Percentiles rank a stretch among this genome's conserved stretches.
Conservation (phyloP, 2,888 invertebrate genomes). For the Cheilosia urbana region DNA sequence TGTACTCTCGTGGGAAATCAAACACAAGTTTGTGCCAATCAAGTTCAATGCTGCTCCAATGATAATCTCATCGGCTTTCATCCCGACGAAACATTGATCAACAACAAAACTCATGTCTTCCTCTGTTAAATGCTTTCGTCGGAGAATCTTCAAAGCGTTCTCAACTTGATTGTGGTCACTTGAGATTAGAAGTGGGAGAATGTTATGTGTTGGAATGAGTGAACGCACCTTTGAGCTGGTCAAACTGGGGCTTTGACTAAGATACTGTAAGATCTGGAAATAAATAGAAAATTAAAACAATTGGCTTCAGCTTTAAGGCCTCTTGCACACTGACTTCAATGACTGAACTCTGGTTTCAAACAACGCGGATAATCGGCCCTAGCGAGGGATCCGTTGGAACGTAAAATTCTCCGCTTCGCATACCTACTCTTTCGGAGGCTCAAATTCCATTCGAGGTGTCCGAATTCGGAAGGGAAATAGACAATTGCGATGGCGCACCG, state of each 20-base stretch:
- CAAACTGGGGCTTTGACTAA: slow-evolving; percentile 28
- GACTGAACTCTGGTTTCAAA: neutral
- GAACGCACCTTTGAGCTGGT: slow-evolving; percentile 16
- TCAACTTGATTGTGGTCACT: slow-evolving; percentile 57
- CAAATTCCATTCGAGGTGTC: too few species aligned
- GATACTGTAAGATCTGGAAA: slow-evolving; percentile 36
- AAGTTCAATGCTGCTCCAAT: slow-evolving; percentile 51
- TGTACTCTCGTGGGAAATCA: slow-evolving; percentile 16
- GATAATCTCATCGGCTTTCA: slow-evolving; percentile 27
- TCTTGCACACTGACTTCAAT: neutral
- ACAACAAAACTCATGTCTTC: slow-evolving; percentile 54
- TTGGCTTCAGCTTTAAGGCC: neutral
- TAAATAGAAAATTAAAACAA: slow-evolving; percentile 1
- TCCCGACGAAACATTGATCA: slow-evolving; percentile 28
- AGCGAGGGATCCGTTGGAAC: too few species aligned
- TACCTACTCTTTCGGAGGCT: too few species aligned
- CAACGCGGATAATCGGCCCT: too few species aligned
- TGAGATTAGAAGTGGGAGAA: slow-evolving; percentile 50
- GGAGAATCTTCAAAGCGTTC: slow-evolving; percentile 45
- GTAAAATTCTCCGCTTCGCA: too few species aligned
- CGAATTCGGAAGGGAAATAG: too few species aligned
- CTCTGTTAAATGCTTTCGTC: slow-evolving; percentile 31
- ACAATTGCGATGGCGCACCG: too few species aligned
- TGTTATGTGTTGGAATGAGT: slow-evolving; percentile 20
- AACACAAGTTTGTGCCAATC: slow-evolving; percentile 28